Conservation (phyloP, 2,888 invertebrate species). For the Clostera curtula region DNA sequence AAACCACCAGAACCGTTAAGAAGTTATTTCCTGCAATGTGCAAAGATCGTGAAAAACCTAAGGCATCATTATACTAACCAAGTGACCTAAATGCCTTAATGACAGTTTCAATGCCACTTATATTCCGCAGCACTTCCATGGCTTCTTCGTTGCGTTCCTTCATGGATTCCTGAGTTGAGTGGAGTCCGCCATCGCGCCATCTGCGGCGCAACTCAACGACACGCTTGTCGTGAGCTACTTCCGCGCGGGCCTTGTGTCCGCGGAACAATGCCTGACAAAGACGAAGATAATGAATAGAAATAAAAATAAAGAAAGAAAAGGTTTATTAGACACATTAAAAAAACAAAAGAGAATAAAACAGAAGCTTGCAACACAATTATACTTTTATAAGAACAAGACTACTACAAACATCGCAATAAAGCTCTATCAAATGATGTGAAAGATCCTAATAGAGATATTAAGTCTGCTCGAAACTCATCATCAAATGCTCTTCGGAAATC, state of each 20-base stretch:
- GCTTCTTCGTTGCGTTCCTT: conserved; percentile 58
- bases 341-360: too few relatives aligned
- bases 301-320: neutral
- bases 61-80: conserved; percentile 39
- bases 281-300: neutral
- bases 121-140: conserved; percentile 47
- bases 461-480: too few relatives aligned
- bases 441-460: too few relatives aligned
- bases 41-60: too few relatives aligned
- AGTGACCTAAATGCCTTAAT: conserved; percentile 58
- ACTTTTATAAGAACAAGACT: too few relatives aligned
- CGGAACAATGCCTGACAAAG: conserved; percentile 64
- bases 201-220: conserved; percentile 44
- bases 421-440: too few relatives aligned
- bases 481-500: too few relatives aligned
- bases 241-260: conserved; percentile 53
- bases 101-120: conserved; percentile 47
- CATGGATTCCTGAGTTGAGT: conserved; percentile 48
- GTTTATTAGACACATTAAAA: neutral
- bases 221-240: conserved; percentile 28
- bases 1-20: too few relatives aligned
- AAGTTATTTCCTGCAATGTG: too few relatives aligned
- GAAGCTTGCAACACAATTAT: too few relatives aligned
- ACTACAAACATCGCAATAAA: too few relatives aligned
- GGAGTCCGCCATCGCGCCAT: conserved; percentile 53